Conservation (phyloP, 2,113 vertebrate species). For the Protomyctophum bolini region DNA sequence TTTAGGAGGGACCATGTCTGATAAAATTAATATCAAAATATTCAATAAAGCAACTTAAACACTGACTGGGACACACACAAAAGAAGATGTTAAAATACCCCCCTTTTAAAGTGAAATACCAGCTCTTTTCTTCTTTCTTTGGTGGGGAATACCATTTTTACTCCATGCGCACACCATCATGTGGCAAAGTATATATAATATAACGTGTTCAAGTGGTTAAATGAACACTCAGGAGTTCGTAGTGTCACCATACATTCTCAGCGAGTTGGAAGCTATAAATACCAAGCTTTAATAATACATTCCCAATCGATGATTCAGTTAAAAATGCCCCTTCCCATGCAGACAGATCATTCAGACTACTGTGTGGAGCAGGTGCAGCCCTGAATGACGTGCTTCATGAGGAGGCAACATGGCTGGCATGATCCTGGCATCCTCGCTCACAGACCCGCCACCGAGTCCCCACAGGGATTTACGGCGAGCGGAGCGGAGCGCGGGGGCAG, state of each 20-base stretch:
- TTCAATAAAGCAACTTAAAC: no score
- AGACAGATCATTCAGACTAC: constrained; percentile 17
- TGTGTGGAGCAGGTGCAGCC: constrained; percentile 56
- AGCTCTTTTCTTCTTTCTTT: no score
- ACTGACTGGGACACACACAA: no score
- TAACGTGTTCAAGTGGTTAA: no score
- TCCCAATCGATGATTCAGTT: constrained; percentile 28
- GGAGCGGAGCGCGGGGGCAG: constrained; percentile 1
- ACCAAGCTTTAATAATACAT: not conserved
- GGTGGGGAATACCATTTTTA: no score
- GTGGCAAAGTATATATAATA: no score
- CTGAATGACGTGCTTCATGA: constrained; percentile 32
- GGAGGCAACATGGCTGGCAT: constrained; percentile 54
- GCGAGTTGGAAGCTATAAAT: not conserved
- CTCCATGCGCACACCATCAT: no score
- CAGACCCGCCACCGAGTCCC: constrained; percentile 19
- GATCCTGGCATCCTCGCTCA: constrained; percentile 4
- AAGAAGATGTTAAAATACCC: no score
- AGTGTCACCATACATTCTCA: not conserved
- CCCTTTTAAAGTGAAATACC: no score
- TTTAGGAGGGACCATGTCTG: no score
- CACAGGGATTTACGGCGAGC: not conserved
- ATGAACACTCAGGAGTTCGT: no score
- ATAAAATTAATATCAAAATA: no score
- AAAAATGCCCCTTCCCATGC: constrained; percentile 1